Evolutionary conservation across 2,888 invertebrate genomes (phyloP), one percentile per base, ranked within the genome.

Genomic region (Conistra vaccinii): DNA sequence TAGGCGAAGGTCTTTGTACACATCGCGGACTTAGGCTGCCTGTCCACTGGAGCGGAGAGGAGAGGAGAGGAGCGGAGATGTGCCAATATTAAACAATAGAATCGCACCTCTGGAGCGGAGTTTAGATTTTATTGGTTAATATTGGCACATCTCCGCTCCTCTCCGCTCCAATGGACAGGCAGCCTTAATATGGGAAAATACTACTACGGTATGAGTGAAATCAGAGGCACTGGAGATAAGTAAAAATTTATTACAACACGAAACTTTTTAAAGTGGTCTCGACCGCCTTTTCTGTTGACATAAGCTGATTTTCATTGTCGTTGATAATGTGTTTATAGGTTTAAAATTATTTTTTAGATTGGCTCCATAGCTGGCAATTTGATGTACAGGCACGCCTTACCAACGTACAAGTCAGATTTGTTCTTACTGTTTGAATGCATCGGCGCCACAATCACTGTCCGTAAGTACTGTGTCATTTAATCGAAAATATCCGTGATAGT

Each of bases 351-450:
- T 90, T 90, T 93, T 69, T 88, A 97, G 97, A 95, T 97, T 61
- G 98, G 97, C n/a, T 97, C 97, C 0, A 90, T 98, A 81, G 98
- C 97, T 63, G 98, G 98, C 3, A 98, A 98, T 87, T 89, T 98
- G 66, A 97, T 97, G 96, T 92, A 97, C 85, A 98, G 97, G 89
- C 97, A 97, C 80, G 90, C 93, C 1, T 96, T 97, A 86, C 96
- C 93, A 0, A 97, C 97, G 39, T 98, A 98, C 89, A 97, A 97
- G 23, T 98, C 98, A 0, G 98, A 98, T 89, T 88, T 98, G 9
- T 97, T 97, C 85, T 82, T 97, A 26, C 92, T 97, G 3, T 91
- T 97, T 1, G 97, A 97, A 89, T 93, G 97, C 5, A 95, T 97
- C 1, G 97, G 97, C 3, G 97, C 97, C 2, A 86, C 90, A 26